Base-by-base conservation (phyloP, 2,113 vertebrate genomes). In the Miniopterus natalensis region DNA sequence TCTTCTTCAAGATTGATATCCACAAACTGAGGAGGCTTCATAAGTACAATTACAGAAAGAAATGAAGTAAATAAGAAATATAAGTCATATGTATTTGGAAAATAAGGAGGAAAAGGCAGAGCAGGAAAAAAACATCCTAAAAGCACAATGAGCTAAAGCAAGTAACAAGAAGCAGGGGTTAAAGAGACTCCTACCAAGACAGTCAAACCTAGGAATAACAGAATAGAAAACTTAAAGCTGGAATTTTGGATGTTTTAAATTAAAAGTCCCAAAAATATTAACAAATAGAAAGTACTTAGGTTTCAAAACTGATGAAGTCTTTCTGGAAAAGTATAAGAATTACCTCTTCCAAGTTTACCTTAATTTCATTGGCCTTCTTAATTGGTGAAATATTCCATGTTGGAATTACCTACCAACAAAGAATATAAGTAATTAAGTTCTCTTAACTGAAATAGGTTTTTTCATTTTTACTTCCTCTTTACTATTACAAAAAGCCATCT, bases 311-410 rank as follows among this genome's bases (percentile, higher is more conserved):
- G 27, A 65, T 73, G 5, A 57, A 81, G 21, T 57, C 59, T 83
- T 97, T 92, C 36, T 88, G 70, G 0, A 81, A 84, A 95, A 81
- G 31, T 87, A 57, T 0, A 88, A 87, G 40, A 97, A 90, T 86
- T 84, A 75, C 45, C 53, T 31, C 61, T 92, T 92, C 53, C 59
- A 92, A 90, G 10, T 96, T 98, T 83, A 99, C 99, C 98, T 99
- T 99, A 70, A 98, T 68, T 66, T 99, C 98, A 8, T 97, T 98
- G 36, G 98, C 98, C 96, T 99, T 99, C 98, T 99, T 99, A 97
- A 99, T 99, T 23, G 99, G 99, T 61, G 99, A 99, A 94, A 99
- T 99, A 97, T 99, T 99, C 99, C 99, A 99, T 0, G 99, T 98
- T 20, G 99, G 99, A 95, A 99, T 99, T 66, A 99, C 99, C 99